phyloP scores from a whole-genome alignment of 2,888 invertebrate genomes.

The Arge pagana region DNA sequence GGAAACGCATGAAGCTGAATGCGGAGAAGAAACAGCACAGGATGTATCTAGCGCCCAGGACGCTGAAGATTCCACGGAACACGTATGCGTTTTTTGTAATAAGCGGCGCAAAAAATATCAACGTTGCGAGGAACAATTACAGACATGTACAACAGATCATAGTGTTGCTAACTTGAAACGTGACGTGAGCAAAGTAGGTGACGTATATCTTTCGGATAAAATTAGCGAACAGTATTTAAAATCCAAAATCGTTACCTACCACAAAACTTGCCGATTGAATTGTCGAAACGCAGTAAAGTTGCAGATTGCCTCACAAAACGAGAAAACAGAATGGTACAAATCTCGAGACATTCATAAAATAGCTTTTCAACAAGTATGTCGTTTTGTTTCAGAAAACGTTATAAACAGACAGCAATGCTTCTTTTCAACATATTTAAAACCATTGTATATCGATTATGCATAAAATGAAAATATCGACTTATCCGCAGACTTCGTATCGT shows the following conservation, averaged over 20 bases:
- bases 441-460: slow-evolving; percentile 8
- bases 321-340: slow-evolving; percentile 23
- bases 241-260: slow-evolving; percentile 13
- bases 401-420: slow-evolving; percentile 12
- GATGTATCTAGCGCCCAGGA: slow-evolving; percentile 12
- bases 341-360: slow-evolving; percentile 15
- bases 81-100: slow-evolving; percentile 25
- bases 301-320: slow-evolving; percentile 4
- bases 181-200: slow-evolving; percentile 19
- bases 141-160: slow-evolving; percentile 19
- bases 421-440: slow-evolving; percentile 15
- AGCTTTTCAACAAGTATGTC: slow-evolving; percentile 20
- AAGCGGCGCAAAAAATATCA: slow-evolving; percentile 24
- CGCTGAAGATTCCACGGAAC: slow-evolving; percentile 7
- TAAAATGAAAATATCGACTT: slow-evolving; percentile 1
- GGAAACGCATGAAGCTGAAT: slow-evolving; percentile 6
- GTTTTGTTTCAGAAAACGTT: slow-evolving; percentile 20
- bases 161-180: slow-evolving; percentile 19
- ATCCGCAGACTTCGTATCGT: slow-evolving; percentile 14
- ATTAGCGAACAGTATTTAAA: slow-evolving; percentile 17
- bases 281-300: slow-evolving; percentile 8
- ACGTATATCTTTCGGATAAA: slow-evolving; percentile 16
- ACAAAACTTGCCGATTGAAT: slow-evolving; percentile 22
- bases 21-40: no score
- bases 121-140: slow-evolving; percentile 24